Evolutionary conservation across 2,888 invertebrate genomes (phyloP), one percentile per base, ranked within the genome.

Genomic region (Harmothoe impar): DNA sequence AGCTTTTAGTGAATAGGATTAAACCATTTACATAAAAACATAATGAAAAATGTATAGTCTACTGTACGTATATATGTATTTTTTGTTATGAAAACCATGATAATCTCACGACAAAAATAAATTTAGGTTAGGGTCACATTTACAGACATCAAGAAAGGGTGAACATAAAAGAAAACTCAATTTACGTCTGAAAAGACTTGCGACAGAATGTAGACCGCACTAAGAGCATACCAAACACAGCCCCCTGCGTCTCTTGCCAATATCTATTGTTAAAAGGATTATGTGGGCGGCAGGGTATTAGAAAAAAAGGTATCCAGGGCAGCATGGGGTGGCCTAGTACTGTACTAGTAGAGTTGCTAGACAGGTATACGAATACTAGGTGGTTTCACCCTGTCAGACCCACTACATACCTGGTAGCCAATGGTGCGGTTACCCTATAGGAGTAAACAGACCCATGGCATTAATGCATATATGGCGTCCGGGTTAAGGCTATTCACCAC

Each of bases 241-340:
- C 20, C 20, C 17, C 62, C 23, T 62, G 20, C 23, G 62, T 20
- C 62, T n/a, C n/a, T 20, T 62, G 62, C 62, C 62, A 62, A 62
- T n/a, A n/a, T n/a, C 62, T 62, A 62, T 62, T 62, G 62, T 62
- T 3, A n/a, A n/a, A 62, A n/a, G 23, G 62, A 62, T n/a, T 5
- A 62, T 62, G 62, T 62, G 62, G 62, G 62, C 62, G 62, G 62
- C 20, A 20, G 62, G 20, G 20, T 62, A 43, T 43, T 43, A 62
- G n/a, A n/a, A n/a, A 62, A 62, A 62, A 62, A 12, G 62, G 62
- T 62, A 62, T 62, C 62, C 62, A 62, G 62, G 62, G 62, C 20
- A n/a, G 62, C 3, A 20, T 62, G 62, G 62, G 62, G 43, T 43
- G 43, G 43, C 5, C 43, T 10, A 43, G 43, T 43, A 43, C 43